phyloP scores from a whole-genome alignment of 2,113 vertebrate genomes.

The Sitta europaea region DNA sequence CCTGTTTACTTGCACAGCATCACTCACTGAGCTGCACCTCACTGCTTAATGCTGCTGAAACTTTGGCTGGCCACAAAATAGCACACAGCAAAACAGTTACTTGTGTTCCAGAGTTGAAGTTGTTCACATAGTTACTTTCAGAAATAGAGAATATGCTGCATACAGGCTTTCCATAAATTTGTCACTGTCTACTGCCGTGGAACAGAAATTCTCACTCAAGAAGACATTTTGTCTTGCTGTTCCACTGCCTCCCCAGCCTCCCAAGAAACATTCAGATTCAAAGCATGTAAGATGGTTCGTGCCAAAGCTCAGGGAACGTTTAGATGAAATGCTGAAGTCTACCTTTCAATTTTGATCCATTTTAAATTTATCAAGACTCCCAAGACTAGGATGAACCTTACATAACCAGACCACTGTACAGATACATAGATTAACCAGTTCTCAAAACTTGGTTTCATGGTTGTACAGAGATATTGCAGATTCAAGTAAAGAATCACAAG shows the following conservation, averaged over 20 bases:
- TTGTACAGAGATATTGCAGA: neutral
- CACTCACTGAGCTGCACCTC: neutral
- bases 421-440: neutral
- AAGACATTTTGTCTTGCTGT: neutral
- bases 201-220: neutral
- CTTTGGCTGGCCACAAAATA: neutral
- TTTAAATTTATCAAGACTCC: neutral
- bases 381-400: neutral
- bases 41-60: neutral
- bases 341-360: neutral
- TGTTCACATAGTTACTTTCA: neutral
- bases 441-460: neutral
- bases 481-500: neutral
- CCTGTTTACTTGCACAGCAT: conserved; percentile 5
- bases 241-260: neutral
- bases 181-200: neutral
- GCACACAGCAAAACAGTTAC: neutral
- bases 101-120: neutral
- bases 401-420: neutral
- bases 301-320: neutral
- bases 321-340: neutral
- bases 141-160: neutral
- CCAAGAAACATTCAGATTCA: neutral
- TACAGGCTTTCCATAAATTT: neutral
- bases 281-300: neutral